phyloP scores from a whole-genome alignment of 2,888 invertebrate genomes.

The Drosophila lacicola region DNA sequence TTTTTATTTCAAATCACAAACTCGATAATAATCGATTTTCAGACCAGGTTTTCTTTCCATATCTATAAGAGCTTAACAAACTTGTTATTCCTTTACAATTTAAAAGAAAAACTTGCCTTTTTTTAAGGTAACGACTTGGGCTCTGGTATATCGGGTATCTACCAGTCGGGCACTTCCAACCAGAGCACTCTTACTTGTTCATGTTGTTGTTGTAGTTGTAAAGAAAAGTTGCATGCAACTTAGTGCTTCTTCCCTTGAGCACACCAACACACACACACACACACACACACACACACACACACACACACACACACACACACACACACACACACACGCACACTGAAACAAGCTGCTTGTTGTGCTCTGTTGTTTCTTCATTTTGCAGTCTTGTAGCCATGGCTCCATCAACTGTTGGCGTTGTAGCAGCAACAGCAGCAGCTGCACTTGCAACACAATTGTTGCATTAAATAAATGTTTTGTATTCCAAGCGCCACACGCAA shows the following conservation, averaged over 20 bases:
- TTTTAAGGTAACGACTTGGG: no score
- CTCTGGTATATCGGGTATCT: no score
- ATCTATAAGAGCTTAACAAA: no score
- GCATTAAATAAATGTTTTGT: conserved; percentile 75
- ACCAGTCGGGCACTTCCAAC: not conserved
- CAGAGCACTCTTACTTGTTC: not conserved
- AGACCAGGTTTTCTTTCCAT: no score
- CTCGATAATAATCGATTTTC: no score
- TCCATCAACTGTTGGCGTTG: conserved; percentile 26
- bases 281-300: no score
- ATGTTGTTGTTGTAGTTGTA: conserved; percentile 10
- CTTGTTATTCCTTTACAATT: no score
- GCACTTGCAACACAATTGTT: conserved; percentile 70
- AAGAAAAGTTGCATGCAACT: conserved; percentile 47
- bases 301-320: not conserved
- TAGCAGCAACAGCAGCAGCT: conserved; percentile 16
- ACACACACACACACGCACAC: not conserved
- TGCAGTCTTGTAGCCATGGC: conserved; percentile 18
- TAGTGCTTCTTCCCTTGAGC: conserved; percentile 25
- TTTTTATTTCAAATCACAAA: no score
- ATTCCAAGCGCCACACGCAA: conserved; percentile 31
- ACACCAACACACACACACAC: not conserved
- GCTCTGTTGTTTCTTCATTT: conserved; percentile 30
- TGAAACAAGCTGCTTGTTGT: conserved; percentile 17
- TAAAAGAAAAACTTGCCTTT: no score